Base-by-base conservation (phyloP, 2,888 invertebrate genomes). In the Nomada lathburiana region DNA sequence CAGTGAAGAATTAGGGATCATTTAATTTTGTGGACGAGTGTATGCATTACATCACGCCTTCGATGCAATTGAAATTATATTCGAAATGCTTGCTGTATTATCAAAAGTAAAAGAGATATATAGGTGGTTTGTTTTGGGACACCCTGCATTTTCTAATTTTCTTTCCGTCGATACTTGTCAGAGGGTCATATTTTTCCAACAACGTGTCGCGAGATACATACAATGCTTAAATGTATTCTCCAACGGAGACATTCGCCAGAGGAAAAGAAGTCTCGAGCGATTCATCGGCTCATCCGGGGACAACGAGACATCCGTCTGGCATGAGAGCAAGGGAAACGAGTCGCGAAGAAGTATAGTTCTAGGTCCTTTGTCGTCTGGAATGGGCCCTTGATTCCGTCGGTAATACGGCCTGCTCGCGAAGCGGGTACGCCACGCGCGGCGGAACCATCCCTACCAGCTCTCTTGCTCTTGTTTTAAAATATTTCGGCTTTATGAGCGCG, bases 381-480 rank as follows among this genome's bases (percentile, higher is more conserved):
- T 69, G 62, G 75, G 55, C 71, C 80, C 62, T 73, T 72, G 81
- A 84, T 79, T 83, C 65, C 63, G 42, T 26, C 23, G 60, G 76
- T 78, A 80, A 86, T 76, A 23, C 79, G 78, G 18, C 57, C 57
- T 76, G 29, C 42, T 42, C 55, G 64, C 70, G 62, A 26, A 75
- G 55, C 69, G 64, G 62, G 63, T 70, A 71, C 81, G 79, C 74
- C 70, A 36, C 65, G 44, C 47, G 64, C 71, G 26, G 42, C 29
- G 9, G 11, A 62, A n/a, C 36, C 64, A 7, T 57, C 60, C 63
- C 77, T 87, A 85, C 89, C 89, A 84, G 87, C 85, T 84, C 89
- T 90, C 89, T 90, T 90, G 88, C 89, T 88, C 89, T 88, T 88
- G 90, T 90, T 91, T 91, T 89, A 89, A 91, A 92, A 91, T 89